Conservation (phyloP, 2,113 vertebrate species). For the human (Homo sapiens) region DNA sequence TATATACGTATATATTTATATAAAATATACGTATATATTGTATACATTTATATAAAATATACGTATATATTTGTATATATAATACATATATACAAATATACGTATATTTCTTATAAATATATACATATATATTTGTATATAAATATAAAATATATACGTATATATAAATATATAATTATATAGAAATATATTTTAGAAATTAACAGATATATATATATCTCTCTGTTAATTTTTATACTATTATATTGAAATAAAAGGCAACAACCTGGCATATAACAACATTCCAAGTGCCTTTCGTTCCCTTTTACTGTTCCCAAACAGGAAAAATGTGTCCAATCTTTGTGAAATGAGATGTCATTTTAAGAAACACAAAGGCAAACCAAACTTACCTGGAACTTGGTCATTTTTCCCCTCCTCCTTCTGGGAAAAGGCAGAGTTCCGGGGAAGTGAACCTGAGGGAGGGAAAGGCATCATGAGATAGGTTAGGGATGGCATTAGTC, state of each 20-base stretch:
- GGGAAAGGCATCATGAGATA: not conserved
- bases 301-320: too few relatives aligned
- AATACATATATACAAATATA: too few relatives aligned
- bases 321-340: not conserved
- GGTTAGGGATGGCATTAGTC: not conserved
- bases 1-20: too few relatives aligned
- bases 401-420: constrained; percentile 57
- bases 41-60: too few relatives aligned
- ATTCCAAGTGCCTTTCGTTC: not conserved
- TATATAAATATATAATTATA: too few relatives aligned
- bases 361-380: not conserved
- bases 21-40: too few relatives aligned
- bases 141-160: too few relatives aligned
- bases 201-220: not conserved
- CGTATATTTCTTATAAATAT: too few relatives aligned
- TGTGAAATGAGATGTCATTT: not conserved
- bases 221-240: not conserved
- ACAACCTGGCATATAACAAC: not conserved
- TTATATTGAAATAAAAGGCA: constrained; percentile 19
- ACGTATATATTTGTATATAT: too few relatives aligned
- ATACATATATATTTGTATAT: too few relatives aligned
- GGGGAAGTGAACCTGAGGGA: not conserved
- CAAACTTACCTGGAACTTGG: constrained; percentile 57
- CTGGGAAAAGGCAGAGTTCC: not conserved
- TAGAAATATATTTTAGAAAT: too few relatives aligned